Base-by-base conservation (phyloP, 2,888 invertebrate species). In the Halictus quadricinctus region DNA sequence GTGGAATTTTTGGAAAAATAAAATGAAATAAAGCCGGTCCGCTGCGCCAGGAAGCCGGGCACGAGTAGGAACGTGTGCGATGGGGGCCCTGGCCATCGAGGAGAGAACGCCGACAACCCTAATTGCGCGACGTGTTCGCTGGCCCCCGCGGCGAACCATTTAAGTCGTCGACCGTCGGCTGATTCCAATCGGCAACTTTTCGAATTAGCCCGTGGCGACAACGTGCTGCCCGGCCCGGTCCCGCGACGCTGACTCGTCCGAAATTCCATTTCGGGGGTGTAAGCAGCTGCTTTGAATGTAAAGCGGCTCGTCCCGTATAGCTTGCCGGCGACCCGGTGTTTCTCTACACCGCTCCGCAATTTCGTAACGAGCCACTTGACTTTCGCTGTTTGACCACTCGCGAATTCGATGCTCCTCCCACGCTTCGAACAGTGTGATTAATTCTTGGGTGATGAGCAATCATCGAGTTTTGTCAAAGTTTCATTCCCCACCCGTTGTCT, bases 121-220 rank as follows among this genome's bases (percentile, higher is more conserved):
- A 87, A 87, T 87, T 87, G 86, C 83, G 78, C 69, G 72, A 87
- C 86, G 86, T 86, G 86, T 77, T 58, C 70, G 54, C 60, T 74
- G 41, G 12, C 69, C 18, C 36, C 7, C 72, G 75, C 41, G 72
- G 78, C 78, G 72, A 64, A 70, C 70, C 74, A 72, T 84, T 84
- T 80, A 77, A 84, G 84, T 85, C 80, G 69, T 15, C 66, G 25
- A n/a, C 64, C 43, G 50, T 25, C 70, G 41, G 29, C 36, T 73
- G 77, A 72, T 29, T 79, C 80, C 80, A 74, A 85, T 80, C 84
- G 80, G 25, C 72, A 80, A 80, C 85, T 85, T 84, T 85, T 69
- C 80, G 76, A 84, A 80, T 85, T 85, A 84, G 72, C 18, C 13
- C 72, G 70, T 43, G 78, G n/a, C 41, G 36, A 25, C 58, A 36